Evolutionary conservation across 1,140 invertebrate genomes (phyloP).

Genomic region (Homalodisca vitripennis): DNA sequence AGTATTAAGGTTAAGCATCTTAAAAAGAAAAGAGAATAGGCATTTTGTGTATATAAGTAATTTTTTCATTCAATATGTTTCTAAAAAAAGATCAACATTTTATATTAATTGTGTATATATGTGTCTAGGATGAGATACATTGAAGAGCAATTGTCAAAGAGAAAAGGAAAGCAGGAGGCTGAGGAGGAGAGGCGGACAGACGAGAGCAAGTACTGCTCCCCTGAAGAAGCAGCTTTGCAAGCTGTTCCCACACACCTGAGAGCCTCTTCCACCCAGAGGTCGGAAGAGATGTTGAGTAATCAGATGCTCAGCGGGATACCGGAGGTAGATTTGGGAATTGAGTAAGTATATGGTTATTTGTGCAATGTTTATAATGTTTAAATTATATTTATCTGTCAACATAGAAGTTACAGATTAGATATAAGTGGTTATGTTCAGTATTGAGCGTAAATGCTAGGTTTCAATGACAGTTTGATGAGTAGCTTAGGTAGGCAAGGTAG

Average conservation of each 20-base stretch:
- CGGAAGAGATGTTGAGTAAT: slow-evolving; percentile 98
- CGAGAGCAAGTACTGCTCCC: slow-evolving; percentile 70
- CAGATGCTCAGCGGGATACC: slow-evolving; percentile 99
- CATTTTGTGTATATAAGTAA: no score
- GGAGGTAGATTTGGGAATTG: slow-evolving; percentile 99
- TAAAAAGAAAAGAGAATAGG: no score
- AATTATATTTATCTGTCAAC: no score
- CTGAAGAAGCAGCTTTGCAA: slow-evolving; percentile 81
- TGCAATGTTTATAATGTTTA: background rate
- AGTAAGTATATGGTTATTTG: slow-evolving; percentile 57
- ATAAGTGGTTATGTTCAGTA: no score
- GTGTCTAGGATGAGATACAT: slow-evolving; percentile 91
- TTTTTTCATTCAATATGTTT: no score
- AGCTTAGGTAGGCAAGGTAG: no score
- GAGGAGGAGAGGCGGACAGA: slow-evolving; percentile 43
- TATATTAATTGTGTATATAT: no score
- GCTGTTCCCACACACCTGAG: slow-evolving; percentile 85
- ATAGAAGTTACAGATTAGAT: no score
- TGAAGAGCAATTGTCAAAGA: slow-evolving; percentile 86
- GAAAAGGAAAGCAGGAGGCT: slow-evolving; percentile 64
- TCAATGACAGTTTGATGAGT: no score
- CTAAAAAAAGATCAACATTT: no score
- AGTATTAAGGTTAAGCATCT: no score
- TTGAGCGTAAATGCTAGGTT: no score
- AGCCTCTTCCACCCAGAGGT: slow-evolving; percentile 72